Evolutionary conservation across 2,113 vertebrate species (phyloP).

Genomic region (Pyxicephalus adspersus): DNA sequence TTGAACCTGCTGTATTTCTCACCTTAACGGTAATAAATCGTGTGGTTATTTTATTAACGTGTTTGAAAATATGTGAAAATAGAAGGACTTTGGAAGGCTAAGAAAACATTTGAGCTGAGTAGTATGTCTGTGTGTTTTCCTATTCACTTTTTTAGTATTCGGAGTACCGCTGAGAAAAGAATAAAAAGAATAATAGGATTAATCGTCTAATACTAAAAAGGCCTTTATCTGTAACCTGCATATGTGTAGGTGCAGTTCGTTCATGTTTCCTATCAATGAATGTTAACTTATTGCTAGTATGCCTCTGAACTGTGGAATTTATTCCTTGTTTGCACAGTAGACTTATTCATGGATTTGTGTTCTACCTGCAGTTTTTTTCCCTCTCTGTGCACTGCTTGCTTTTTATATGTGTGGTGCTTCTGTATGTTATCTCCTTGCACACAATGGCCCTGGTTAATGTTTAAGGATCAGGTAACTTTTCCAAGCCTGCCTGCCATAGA

Average conservation of each 20-base stretch:
- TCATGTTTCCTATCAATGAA: neutral
- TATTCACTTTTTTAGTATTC: too few relatives aligned
- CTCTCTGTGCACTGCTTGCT: slow-evolving; percentile 15
- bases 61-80: too few relatives aligned
- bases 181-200: too few relatives aligned
- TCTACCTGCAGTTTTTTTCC: slow-evolving; percentile 47
- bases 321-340: slow-evolving; percentile 44
- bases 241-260: neutral
- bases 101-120: too few relatives aligned
- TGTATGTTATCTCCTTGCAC: slow-evolving; percentile 44
- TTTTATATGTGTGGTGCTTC: slow-evolving; percentile 31
- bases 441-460: slow-evolving; percentile 51
- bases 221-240: neutral
- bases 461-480: slow-evolving; percentile 48
- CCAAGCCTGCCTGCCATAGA: neutral
- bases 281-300: slow-evolving; percentile 8
- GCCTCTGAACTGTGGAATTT: slow-evolving; percentile 37
- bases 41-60: too few relatives aligned
- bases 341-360: slow-evolving; percentile 32
- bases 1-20: too few relatives aligned
- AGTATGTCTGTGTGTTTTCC: too few relatives aligned
- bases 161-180: too few relatives aligned
- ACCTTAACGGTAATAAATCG: too few relatives aligned
- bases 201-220: too few relatives aligned
- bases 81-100: too few relatives aligned